Conservation (phyloP, 2,797 vertebrate genomes). For the Garrulus glandarius region DNA sequence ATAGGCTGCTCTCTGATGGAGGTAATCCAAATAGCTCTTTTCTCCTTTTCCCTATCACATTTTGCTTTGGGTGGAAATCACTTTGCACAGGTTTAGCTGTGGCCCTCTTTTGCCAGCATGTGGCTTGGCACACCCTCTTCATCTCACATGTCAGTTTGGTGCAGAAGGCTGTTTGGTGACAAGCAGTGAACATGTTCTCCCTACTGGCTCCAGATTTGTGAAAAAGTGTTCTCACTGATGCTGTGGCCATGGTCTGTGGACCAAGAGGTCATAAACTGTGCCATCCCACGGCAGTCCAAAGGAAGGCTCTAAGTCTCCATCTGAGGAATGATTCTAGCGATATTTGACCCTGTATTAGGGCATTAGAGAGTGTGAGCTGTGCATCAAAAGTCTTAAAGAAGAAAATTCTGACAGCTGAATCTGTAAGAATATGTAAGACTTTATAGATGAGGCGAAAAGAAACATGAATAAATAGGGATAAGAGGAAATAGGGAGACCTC, state of each 20-base stretch:
- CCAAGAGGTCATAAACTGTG: not conserved
- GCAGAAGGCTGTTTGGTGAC: not conserved
- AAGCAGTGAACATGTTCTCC: not conserved
- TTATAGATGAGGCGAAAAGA: not conserved
- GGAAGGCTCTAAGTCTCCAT: not conserved
- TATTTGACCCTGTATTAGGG: not conserved
- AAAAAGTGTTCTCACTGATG: not conserved
- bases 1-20: not conserved
- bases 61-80: not conserved
- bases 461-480: not conserved
- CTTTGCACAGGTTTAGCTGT: not conserved
- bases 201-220: not conserved
- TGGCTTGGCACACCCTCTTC: not conserved
- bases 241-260: not conserved
- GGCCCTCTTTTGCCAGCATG: not conserved
- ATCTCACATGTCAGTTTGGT: not conserved
- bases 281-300: not conserved
- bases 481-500: not conserved
- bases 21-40: not conserved
- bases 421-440: not conserved
- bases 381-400: not conserved
- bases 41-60: not conserved
- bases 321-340: not conserved
- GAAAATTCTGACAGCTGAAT: not conserved
- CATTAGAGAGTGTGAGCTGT: not conserved